Evolutionary conservation across 2,797 vertebrate genomes (phyloP), one percentile per base, ranked within the genome.

Genomic region (Neosilurus mollespiculum): DNA sequence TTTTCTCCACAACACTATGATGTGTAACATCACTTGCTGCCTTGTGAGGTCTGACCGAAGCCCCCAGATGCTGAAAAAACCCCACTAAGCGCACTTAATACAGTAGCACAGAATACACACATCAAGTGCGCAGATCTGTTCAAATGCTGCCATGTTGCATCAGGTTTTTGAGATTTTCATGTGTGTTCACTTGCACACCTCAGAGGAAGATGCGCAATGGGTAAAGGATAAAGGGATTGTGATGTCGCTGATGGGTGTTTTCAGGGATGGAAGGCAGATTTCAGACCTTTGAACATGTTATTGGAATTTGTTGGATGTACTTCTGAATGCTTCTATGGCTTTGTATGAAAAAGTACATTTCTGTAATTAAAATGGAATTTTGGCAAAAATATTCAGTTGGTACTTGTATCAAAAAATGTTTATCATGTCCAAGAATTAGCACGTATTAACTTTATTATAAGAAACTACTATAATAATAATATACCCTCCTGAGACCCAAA

Each of bases 41-140:
- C 67, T 80, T 66, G 37, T 77, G 75, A 80, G 81, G 62, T 83
- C 81, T 82, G 83, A 87, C 71, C 81, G 82, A 87, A 34, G n/a
- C 43, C 18, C 62, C 61, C 75, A 67, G 76, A 81, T 70, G 72
- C 69, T 62, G 61, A 79, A 51, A 30, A 73, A 73, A 49, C 80
- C 81, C 65, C 34, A 8, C 37, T 12, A 64, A 49, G 54, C 58
- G 79, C 66, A n/a, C 65, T 81, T 81, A 16, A 80, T 80, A 67
- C 20, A 24, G 79, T 59, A 70, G n/a, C 16, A 4, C 30, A 37
- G 30, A 24, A 56, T 7, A 70, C 53, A 67, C 26, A 37, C 24
- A 58, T 20, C 34, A 76, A 84, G 73, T 83, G 78, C 2, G 3
- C 4, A 34, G 16, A 11, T 37, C 34, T 15, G 11, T 43, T 59